Base-by-base conservation (phyloP, 2,113 vertebrate species). In the Caracal caracal region DNA sequence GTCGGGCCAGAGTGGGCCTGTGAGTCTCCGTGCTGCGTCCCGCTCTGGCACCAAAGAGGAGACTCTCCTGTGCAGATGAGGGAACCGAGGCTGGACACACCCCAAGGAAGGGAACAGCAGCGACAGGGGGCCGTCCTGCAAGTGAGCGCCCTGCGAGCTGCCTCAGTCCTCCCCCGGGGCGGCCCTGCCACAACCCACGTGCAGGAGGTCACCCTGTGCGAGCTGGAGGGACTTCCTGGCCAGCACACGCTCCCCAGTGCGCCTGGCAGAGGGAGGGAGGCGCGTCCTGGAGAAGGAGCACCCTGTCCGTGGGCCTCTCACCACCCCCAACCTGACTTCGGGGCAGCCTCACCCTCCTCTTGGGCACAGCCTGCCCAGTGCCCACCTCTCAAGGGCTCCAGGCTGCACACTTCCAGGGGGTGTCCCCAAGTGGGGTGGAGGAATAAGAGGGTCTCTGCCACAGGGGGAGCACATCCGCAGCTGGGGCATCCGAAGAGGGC, bases 401-500 rank as follows among this genome's bases (percentile, higher is more conserved):
- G 68, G n/a, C 37, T 5, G 47, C 30, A 35, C 7, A 5, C 4
- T 30, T 78, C 5, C 13, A 8, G 16, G 33, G 26, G 59, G 56
- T 20, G 56, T 40, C 56, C 47, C 71, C 20, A 11, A 56, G 47
- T 1, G 0, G 2, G 61, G 49, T 8, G 30, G 30, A 79, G 24
- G 17, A 61, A 12, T 17, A 13, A 7, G 33, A 12, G 51, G 19
- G 30, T 35, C 28, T 93, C 35, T 35, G 90, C 59, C 63, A 24
- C 3, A 2, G 16, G 53, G 28, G 13, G 13, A 35, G 37, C 28
- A 19, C 6, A 33, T 17, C n/a, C 56, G 20, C 43, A 16, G 28
- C 17, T 0, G 0, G 1, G n/a, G 47, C 26, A 10, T 11, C 53
- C 2, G 0, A 13, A 1, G 6, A 13, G 49, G 33, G 6, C 0